Conservation (phyloP, 2,113 vertebrate species). For the Psittacula cyanocephala region DNA sequence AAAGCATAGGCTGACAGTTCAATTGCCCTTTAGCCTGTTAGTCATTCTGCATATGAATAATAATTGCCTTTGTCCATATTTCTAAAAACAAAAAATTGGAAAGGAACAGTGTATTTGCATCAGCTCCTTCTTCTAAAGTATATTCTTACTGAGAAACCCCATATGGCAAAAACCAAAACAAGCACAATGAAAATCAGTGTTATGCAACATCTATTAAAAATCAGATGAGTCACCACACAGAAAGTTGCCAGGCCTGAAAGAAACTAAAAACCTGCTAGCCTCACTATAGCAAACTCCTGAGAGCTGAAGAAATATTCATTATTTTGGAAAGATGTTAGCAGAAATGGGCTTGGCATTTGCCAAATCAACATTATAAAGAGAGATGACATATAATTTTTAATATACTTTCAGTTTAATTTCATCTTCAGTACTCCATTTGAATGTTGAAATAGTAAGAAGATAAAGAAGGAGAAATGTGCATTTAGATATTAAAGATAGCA, state of each 20-base stretch:
- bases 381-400: neutral
- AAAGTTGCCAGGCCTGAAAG: conserved; percentile 6
- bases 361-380: neutral
- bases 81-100: neutral
- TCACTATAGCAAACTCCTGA: neutral
- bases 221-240: conserved; percentile 44
- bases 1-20: neutral
- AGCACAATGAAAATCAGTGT: conserved; percentile 30
- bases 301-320: neutral
- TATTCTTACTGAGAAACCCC: conserved; percentile 15
- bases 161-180: conserved; percentile 45
- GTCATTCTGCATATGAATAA: neutral
- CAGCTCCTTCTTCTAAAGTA: neutral
- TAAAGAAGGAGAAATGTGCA: neutral
- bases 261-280: neutral
- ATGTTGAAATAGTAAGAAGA: neutral
- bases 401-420: neutral
- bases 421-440: neutral
- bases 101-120: neutral
- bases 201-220: conserved; percentile 58
- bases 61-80: neutral
- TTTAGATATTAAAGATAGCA: neutral
- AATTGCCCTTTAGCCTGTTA: neutral
- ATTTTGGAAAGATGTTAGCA: neutral
- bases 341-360: neutral